These are phyloP conservation scores for Galeopterus variegatus DNA, from an alignment of 2,113 vertebrate species.

Conservation along the genomic window DNA sequence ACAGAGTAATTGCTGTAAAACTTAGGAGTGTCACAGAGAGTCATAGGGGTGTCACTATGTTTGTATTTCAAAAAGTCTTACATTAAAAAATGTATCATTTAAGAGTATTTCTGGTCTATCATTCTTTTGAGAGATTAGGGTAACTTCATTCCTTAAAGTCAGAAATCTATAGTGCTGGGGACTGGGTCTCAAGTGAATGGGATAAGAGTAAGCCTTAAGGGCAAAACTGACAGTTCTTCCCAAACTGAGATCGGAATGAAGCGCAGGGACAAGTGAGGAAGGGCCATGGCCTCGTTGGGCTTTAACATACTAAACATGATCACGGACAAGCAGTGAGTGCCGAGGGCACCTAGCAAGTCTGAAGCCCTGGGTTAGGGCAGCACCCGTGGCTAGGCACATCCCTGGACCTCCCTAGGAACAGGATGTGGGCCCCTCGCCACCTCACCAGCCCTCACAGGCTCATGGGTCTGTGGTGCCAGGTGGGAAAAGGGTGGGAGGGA, in stretches of 20 bases:
- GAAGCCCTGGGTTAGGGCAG: background rate
- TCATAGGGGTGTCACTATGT: background rate
- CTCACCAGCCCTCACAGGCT: background rate
- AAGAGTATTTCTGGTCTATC: background rate
- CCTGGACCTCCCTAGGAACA: background rate
- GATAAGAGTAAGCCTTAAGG: background rate
- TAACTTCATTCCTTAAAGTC: conserved; percentile 24
- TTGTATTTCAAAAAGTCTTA: conserved; percentile 3
- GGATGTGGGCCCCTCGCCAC: background rate
- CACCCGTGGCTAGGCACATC: background rate
- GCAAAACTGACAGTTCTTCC: background rate
- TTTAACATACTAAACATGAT: background rate
- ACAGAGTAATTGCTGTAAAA: background rate
- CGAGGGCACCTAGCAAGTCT: background rate
- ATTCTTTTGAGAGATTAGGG: background rate
- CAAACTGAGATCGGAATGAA: background rate
- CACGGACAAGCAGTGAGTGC: background rate
- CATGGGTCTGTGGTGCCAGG: background rate
- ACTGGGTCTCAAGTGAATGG: background rate
- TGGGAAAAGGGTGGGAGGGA: background rate
- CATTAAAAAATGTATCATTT: background rate
- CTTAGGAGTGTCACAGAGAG: background rate
- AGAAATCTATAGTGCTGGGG: background rate
- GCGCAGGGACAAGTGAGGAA: background rate
- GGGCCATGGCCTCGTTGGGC: background rate